These are phyloP conservation scores for Taxidea taxus DNA, from an alignment of 2,113 vertebrate genomes.

Conservation along the genomic window DNA sequence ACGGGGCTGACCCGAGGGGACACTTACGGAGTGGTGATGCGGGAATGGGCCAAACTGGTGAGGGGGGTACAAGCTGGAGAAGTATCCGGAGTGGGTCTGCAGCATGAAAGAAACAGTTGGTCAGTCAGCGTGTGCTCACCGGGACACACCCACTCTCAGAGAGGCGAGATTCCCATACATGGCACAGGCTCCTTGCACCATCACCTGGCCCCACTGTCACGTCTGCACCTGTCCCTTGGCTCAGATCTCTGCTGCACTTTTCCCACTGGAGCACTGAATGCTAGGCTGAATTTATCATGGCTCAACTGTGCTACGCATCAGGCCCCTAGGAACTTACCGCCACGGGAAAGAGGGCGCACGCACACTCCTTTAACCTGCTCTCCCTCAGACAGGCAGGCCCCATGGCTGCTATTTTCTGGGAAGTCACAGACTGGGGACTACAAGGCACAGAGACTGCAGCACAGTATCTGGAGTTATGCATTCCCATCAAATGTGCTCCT, in stretches of 20 bases:
- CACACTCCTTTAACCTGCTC: neutral
- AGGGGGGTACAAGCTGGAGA: conserved; percentile 90
- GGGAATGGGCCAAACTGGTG: conserved; percentile 85
- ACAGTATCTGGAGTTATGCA: neutral
- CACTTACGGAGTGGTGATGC: conserved; percentile 91
- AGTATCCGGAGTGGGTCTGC: conserved; percentile 92
- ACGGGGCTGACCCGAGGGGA: neutral
- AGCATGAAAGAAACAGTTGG: conserved; percentile 59
- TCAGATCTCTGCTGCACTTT: neutral
- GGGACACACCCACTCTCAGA: neutral
- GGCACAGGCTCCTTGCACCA: neutral
- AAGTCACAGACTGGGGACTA: neutral
- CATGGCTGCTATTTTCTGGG: neutral
- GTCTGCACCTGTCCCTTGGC: neutral
- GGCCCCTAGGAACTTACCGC: neutral
- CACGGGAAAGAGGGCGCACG: accelerated
- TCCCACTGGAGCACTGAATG: accelerated
- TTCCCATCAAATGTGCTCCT: neutral
- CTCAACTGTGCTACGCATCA: neutral
- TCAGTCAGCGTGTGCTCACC: neutral
- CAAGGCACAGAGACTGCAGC: neutral
- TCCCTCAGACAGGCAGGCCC: neutral
- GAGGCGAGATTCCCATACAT: accelerated
- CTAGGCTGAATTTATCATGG: neutral
- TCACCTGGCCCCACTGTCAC: accelerated